phyloP scores from a whole-genome alignment of 2,888 invertebrate genomes.

The Stenotaenia linearis region DNA sequence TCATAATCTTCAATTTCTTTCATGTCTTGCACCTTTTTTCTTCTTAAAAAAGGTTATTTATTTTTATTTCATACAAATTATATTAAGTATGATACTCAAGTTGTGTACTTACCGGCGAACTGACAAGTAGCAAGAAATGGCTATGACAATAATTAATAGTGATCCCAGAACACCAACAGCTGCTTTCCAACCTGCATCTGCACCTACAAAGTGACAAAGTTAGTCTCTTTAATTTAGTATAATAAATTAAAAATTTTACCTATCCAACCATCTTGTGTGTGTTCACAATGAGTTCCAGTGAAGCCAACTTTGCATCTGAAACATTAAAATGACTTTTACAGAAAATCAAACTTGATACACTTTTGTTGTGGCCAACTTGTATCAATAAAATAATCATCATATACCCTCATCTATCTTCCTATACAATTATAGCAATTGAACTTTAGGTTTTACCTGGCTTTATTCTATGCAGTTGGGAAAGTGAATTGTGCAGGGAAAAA shows the following conservation, averaged over 20 bases:
- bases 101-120: neutral
- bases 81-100: neutral
- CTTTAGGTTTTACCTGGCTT: too few relatives aligned
- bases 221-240: neutral
- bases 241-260: neutral
- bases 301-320: neutral
- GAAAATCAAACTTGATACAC: too few relatives aligned
- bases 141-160: neutral
- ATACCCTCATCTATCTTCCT: too few relatives aligned
- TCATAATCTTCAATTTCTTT: neutral
- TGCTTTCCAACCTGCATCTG: neutral
- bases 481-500: too few relatives aligned
- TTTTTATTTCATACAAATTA: neutral
- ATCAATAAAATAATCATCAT: too few relatives aligned
- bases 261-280: neutral
- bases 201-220: neutral
- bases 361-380: too few relatives aligned
- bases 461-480: too few relatives aligned
- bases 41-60: neutral
- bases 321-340: too few relatives aligned
- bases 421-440: too few relatives aligned
- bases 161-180: neutral
- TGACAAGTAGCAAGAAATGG: neutral
- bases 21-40: neutral
- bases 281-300: neutral